These are phyloP conservation scores for Drosophila barbarae DNA, from an alignment of 2,888 invertebrate genomes.

Conservation along the genomic window DNA sequence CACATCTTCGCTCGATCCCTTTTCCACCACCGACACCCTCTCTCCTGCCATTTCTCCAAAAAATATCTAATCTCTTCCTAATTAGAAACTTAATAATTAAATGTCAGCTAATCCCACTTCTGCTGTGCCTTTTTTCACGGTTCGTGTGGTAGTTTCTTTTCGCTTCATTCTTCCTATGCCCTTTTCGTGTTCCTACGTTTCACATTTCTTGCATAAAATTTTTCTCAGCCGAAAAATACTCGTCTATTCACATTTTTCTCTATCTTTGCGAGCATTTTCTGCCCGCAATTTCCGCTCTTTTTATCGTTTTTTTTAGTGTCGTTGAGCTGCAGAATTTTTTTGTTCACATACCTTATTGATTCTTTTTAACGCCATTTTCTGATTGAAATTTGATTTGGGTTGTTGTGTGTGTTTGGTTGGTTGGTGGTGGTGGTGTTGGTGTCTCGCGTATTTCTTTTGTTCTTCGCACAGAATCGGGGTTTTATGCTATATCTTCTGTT, in stretches of 20 bases:
- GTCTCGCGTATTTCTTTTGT: conserved; percentile 64
- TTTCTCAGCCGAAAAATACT: conserved; percentile 43
- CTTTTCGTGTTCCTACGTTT: conserved; percentile 68
- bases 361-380: conserved; percentile 96
- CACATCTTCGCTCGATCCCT: conserved; percentile 28
- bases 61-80: conserved; percentile 31
- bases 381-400: conserved; percentile 77
- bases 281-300: conserved; percentile 37
- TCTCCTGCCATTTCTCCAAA: conserved; percentile 4
- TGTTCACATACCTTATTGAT: conserved; percentile 88
- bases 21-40: conserved; percentile 28
- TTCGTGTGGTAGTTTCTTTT: conserved; percentile 53
- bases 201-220: conserved; percentile 77
- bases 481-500: conserved; percentile 16
- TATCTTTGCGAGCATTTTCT: conserved; percentile 39
- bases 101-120: conserved; percentile 54
- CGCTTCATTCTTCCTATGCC: conserved; percentile 52
- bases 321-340: conserved; percentile 49
- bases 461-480: conserved; percentile 44
- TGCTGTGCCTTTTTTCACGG: conserved; percentile 64
- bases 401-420: conserved; percentile 58
- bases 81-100: conserved; percentile 35
- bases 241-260: conserved; percentile 56
- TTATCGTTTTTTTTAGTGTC: conserved; percentile 34
- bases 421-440: conserved; percentile 57